These are phyloP conservation scores for Chaetorhynchus papuensis DNA, from an alignment of 2,113 vertebrate species.

Conservation along the genomic window DNA sequence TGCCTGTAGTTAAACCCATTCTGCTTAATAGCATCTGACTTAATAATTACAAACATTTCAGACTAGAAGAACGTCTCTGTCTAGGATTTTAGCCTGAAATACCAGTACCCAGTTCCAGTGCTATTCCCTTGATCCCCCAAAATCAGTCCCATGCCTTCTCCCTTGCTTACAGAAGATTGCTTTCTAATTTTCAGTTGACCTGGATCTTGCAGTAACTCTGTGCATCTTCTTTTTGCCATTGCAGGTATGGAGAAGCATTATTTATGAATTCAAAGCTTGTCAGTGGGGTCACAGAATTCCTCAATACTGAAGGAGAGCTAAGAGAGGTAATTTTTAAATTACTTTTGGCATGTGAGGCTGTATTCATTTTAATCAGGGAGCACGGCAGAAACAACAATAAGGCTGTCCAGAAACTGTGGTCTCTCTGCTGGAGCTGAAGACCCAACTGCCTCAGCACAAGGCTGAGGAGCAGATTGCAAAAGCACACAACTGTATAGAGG, in stretches of 20 bases:
- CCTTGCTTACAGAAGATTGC: not conserved
- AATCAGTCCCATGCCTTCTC: not conserved
- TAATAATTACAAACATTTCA: not conserved
- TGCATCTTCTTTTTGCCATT: slow-evolving; percentile 31
- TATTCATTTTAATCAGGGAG: not conserved
- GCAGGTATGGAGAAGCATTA: slow-evolving; percentile 93
- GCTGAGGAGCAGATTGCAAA: not conserved
- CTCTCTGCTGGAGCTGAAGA: not conserved
- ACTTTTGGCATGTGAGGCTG: not conserved
- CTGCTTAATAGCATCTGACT: not conserved
- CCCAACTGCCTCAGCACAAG: not conserved
- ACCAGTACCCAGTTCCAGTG: not conserved
- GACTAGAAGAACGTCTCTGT: not conserved
- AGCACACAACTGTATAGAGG: rapidly evolving
- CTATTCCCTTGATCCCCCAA: not conserved
- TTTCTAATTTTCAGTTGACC: not conserved
- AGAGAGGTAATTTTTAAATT: slow-evolving; percentile 82
- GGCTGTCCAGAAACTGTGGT: not conserved
- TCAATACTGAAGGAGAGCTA: slow-evolving; percentile 90
- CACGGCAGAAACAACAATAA: not conserved
- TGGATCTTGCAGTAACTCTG: not conserved
- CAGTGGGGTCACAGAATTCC: slow-evolving; percentile 95
- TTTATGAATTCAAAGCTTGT: slow-evolving; percentile 98
- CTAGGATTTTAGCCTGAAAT: not conserved
- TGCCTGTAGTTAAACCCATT: not conserved